Evolutionary conservation across 1,140 invertebrate genomes (phyloP).

Genomic region (Cydia fagiglandana): DNA sequence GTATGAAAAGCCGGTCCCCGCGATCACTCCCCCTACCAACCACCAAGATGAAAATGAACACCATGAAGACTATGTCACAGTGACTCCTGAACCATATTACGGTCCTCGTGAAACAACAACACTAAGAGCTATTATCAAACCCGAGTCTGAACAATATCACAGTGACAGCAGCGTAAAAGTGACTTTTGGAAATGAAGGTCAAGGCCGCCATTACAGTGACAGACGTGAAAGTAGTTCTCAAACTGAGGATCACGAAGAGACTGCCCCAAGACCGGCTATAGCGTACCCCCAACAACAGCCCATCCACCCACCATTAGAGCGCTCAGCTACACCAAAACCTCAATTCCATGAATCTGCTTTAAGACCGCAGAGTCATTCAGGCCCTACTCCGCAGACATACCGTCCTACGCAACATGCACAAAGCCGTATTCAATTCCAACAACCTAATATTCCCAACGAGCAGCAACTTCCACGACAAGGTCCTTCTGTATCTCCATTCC

Average conservation of each 20-base stretch:
- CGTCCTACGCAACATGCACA: constrained; percentile 60
- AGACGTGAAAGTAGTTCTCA: constrained; percentile 77
- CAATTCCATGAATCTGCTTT: constrained; percentile 60
- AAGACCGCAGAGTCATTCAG: constrained; percentile 47
- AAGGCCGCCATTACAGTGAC: constrained; percentile 72
- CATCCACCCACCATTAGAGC: constrained; percentile 53
- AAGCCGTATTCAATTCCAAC: constrained; percentile 76
- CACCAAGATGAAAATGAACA: constrained; percentile 81
- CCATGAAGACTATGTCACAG: constrained; percentile 72
- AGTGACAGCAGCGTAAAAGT: constrained; percentile 86
- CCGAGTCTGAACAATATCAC: constrained; percentile 90
- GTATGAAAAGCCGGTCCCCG: constrained; percentile 88
- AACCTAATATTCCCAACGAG: constrained; percentile 63
- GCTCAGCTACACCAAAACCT: constrained; percentile 56
- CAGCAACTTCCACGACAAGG: constrained; percentile 73
- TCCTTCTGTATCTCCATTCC: constrained; percentile 64
- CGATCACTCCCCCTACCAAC: constrained; percentile 83
- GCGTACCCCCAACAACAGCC: constrained; percentile 77
- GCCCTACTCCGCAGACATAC: constrained; percentile 53
- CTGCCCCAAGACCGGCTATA: constrained; percentile 80
- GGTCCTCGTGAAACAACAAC: constrained; percentile 84
- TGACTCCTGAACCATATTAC: constrained; percentile 71
- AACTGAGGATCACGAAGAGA: constrained; percentile 79
- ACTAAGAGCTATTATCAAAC: constrained; percentile 88
- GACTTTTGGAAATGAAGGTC: constrained; percentile 84